Percentiles rank a stretch among this genome's conserved stretches.
Evolutionary conservation across 2,888 invertebrate species (phyloP).

Genomic region (Maniola hyperantus): DNA sequence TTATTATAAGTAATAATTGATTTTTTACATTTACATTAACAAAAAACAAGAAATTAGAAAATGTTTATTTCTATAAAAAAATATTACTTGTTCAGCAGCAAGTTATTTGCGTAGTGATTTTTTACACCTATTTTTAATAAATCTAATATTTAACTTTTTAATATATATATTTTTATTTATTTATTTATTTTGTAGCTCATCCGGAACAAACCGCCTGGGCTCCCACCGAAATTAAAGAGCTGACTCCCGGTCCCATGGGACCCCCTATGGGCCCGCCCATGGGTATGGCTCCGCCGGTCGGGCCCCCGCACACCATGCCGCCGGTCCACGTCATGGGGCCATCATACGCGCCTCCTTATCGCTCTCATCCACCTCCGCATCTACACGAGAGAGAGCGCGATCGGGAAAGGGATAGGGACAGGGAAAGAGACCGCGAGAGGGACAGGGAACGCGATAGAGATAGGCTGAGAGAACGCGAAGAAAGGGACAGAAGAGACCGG

Average conservation of each 20-base stretch:
- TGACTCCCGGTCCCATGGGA: slow-evolving; percentile 84
- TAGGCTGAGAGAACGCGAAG: slow-evolving; percentile 7
- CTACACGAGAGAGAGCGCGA: slow-evolving; percentile 58
- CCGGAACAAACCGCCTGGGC: slow-evolving; percentile 82
- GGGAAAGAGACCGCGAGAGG: slow-evolving; percentile 76
- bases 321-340: slow-evolving; percentile 54
- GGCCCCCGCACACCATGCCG: slow-evolving; percentile 54
- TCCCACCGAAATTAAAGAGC: slow-evolving; percentile 86
- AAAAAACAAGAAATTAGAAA: no score
- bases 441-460: slow-evolving; percentile 66
- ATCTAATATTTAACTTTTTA: no score
- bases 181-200: slow-evolving; percentile 54
- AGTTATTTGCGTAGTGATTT: no score
- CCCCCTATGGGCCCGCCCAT: slow-evolving; percentile 58
- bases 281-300: slow-evolving; percentile 49
- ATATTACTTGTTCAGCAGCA: no score
- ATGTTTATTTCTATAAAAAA: no score
- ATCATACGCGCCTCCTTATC: slow-evolving; percentile 44
- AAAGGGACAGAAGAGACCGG: background rate
- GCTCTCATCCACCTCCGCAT: slow-evolving; percentile 48
- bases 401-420: slow-evolving; percentile 71
- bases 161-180: no score
- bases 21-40: no score
- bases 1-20: no score
- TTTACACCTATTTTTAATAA: no score